phyloP scores from a whole-genome alignment of 2,888 invertebrate species.

The Agrilus biguttatus region DNA sequence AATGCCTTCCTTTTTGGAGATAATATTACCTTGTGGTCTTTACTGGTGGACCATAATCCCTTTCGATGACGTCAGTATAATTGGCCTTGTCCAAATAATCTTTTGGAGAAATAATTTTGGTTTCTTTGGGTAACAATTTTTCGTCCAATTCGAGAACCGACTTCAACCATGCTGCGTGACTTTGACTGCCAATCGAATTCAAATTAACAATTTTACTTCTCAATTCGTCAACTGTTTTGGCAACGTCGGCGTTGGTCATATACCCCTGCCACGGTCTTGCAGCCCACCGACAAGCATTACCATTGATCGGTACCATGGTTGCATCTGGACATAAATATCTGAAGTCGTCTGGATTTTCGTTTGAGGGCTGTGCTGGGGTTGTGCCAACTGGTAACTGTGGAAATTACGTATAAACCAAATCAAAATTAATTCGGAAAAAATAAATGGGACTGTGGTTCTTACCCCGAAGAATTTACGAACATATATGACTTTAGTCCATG shows the following conservation, averaged over 20 bases:
- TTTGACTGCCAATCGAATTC: constrained; percentile 29
- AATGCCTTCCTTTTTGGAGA: too few species aligned
- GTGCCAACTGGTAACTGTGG: constrained; percentile 46
- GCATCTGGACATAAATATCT: constrained; percentile 72
- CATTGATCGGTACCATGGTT: constrained; percentile 48
- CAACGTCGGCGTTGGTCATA: constrained; percentile 49
- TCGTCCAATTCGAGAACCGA: constrained; percentile 43
- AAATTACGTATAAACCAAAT: neutral
- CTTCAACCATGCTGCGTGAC: constrained; percentile 31
- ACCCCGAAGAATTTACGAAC: constrained; percentile 69
- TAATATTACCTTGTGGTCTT: constrained; percentile 32
- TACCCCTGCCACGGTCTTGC: constrained; percentile 75
- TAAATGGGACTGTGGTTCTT: constrained; percentile 19
- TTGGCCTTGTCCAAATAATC: constrained; percentile 27
- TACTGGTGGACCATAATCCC: constrained; percentile 56
- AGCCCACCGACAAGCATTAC: constrained; percentile 63
- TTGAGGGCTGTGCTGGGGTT: constrained; percentile 38
- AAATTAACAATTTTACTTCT: constrained; percentile 41
- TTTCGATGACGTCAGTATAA: constrained; percentile 51
- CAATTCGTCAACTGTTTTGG: constrained; percentile 37
- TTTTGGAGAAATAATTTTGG: constrained; percentile 22
- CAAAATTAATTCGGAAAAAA: neutral
- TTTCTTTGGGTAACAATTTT: constrained; percentile 36
- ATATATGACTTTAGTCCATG: constrained; percentile 71
- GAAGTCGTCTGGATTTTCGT: constrained; percentile 50